Percentiles rank a stretch among this genome's conserved stretches.
Conservation (phyloP, 2,113 vertebrate genomes). For the Pseudorectes ferrugineus region DNA sequence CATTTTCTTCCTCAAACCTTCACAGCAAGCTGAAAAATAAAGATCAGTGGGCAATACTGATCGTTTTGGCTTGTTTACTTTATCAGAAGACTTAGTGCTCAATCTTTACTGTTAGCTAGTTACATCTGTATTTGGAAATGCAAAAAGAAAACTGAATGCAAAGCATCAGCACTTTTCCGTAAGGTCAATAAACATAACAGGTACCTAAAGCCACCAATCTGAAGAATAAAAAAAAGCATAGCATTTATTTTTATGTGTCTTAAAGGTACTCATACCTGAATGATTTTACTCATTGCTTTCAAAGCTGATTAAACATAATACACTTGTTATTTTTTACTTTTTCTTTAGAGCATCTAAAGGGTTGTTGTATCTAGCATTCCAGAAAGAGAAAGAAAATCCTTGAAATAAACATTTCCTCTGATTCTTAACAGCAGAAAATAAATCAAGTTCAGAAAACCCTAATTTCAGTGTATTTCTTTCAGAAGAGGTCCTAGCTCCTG, state of each 20-base stretch:
- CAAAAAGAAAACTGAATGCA: neutral
- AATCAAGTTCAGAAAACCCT: neutral
- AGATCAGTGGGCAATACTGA: neutral
- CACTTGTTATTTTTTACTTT: neutral
- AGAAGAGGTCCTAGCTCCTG: neutral
- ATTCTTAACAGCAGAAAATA: neutral
- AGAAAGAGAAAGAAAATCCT: neutral
- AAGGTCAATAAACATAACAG: neutral
- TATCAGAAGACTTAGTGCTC: neutral
- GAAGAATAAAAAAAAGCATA: neutral
- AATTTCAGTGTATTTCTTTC: neutral
- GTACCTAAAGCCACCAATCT: neutral
- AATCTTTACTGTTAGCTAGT: neutral
- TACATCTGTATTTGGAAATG: neutral
- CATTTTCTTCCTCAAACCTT: neutral
- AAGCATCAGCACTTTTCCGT: neutral
- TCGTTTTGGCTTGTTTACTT: neutral
- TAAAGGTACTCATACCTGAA: neutral
- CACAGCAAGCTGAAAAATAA: neutral
- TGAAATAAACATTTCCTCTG: neutral
- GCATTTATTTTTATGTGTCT: neutral
- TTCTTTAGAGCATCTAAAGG: neutral
- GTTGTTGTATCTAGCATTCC: neutral
- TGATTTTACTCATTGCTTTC: neutral
- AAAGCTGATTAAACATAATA: neutral